Conservation (phyloP, 2,797 vertebrate species). For the Acridotheres tristis region DNA sequence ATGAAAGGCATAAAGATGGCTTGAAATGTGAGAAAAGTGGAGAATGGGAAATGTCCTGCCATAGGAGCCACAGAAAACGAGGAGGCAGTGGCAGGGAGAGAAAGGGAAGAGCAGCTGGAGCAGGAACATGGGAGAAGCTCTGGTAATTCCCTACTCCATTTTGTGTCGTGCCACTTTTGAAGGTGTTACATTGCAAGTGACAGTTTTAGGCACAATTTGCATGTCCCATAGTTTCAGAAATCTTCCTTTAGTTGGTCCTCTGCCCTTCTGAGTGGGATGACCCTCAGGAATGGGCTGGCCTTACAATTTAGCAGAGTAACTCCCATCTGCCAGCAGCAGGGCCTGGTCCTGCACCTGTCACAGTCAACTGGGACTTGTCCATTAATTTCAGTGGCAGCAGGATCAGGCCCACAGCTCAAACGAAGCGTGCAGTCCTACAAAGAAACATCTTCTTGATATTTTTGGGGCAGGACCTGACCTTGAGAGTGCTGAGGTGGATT, state of each 20-base stretch:
- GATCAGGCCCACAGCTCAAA: conserved; percentile 18
- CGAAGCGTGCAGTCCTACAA: background rate
- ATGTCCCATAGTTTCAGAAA: background rate
- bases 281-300: background rate
- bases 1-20: background rate
- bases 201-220: background rate
- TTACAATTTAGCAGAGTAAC: background rate
- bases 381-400: conserved; percentile 1
- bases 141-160: background rate
- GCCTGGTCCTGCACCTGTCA: background rate
- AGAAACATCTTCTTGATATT: conserved; percentile 67
- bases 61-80: background rate
- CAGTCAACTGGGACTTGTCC: background rate
- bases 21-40: background rate
- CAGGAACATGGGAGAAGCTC: background rate
- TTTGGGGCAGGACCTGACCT: conserved; percentile 75
- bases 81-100: background rate
- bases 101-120: background rate
- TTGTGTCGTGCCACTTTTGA: background rate
- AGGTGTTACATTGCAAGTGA: background rate
- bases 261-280: background rate
- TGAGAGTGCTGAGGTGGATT: conserved; percentile 82
- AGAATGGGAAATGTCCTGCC: background rate
- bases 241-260: background rate
- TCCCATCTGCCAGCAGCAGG: background rate